phyloP scores from a whole-genome alignment of 1,140 invertebrate species.

The Melanaphis sacchari region DNA sequence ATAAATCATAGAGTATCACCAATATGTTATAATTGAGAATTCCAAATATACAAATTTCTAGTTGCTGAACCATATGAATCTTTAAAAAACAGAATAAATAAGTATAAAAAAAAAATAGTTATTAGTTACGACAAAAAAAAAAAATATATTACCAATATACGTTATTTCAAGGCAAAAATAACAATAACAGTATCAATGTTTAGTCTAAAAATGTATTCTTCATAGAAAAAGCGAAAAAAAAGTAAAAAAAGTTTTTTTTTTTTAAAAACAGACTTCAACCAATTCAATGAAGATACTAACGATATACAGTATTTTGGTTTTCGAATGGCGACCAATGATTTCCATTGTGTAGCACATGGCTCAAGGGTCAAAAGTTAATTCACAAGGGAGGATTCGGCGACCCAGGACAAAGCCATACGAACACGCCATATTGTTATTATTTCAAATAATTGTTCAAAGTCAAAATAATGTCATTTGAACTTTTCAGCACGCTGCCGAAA shows the following conservation, averaged over 20 bases:
- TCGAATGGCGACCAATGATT: not conserved
- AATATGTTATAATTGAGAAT: not conserved
- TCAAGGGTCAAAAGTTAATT: not conserved
- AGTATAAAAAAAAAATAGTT: not conserved
- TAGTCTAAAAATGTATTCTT: not conserved
- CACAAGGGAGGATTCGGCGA: not conserved
- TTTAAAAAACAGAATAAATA: not conserved
- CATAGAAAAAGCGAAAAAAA: not conserved
- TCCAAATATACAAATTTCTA: not conserved
- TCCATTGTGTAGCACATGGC: not conserved
- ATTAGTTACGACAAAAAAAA: not conserved
- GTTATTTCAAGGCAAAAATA: not conserved
- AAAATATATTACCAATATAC: not conserved
- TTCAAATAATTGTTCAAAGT: not conserved
- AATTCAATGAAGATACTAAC: not conserved
- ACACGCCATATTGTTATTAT: not conserved
- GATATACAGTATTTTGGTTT: not conserved
- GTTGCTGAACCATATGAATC: not conserved
- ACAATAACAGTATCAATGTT: not conserved
- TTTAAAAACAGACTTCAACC: not conserved
- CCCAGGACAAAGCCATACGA: not conserved
- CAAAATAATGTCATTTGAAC: conserved; percentile 1
- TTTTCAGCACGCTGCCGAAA: not conserved
- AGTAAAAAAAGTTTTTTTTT: no score
- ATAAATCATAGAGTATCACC: not conserved